These are phyloP conservation scores for Ichneumoninae sp. DNA, from an alignment of 2,888 invertebrate species.

Conservation along the genomic window DNA sequence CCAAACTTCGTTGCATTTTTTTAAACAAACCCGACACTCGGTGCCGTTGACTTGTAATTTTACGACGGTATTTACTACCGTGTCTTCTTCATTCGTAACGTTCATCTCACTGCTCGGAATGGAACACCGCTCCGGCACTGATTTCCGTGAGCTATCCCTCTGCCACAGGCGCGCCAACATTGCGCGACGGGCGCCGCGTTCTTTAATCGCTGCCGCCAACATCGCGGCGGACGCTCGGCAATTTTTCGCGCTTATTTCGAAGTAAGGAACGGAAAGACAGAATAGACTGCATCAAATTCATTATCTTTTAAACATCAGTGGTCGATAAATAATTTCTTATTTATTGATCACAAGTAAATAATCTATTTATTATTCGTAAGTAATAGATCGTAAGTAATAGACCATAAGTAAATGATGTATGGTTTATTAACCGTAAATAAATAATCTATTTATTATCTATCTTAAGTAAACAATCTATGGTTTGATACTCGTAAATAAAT, in stretches of 20 bases:
- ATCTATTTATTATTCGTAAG: no score
- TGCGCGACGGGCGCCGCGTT: background rate
- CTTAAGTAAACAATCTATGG: no score
- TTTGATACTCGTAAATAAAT: no score
- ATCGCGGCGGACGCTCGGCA: background rate
- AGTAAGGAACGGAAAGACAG: no score
- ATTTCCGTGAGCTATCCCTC: constrained; percentile 4
- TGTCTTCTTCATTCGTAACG: constrained; percentile 69
- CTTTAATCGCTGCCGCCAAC: constrained; percentile 9
- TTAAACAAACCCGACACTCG: constrained; percentile 77
- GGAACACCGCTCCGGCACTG: constrained; percentile 52
- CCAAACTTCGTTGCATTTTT: constrained; percentile 73
- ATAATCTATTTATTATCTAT: no score
- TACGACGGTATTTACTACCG: constrained; percentile 56
- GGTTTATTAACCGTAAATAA: no score
- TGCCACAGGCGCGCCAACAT: constrained; percentile 22
- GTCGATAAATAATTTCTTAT: constrained; percentile 60
- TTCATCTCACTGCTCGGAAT: constrained; percentile 71
- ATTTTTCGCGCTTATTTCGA: no score
- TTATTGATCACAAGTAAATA: background rate
- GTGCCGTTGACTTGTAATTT: constrained; percentile 65
- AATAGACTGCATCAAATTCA: background rate
- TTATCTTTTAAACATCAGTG: background rate
- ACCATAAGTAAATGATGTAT: no score
- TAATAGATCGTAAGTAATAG: no score